phyloP scores from a whole-genome alignment of 2,113 vertebrate genomes.

The Onychostoma macrolepis region DNA sequence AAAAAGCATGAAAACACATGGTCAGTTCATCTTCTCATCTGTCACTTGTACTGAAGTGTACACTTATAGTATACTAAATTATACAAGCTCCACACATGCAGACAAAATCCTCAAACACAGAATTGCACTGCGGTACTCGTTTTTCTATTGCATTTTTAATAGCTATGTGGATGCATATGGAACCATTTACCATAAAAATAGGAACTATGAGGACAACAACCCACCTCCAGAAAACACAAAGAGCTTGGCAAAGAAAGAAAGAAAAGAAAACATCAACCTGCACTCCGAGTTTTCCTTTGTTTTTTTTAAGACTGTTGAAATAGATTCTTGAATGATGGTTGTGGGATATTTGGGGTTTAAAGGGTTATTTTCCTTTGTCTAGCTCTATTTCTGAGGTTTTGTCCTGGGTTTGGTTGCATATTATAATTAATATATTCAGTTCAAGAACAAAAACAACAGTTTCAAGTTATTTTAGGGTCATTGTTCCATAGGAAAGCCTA shows the following conservation, averaged over 20 bases:
- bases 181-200: slow-evolving; percentile 9
- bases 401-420: background rate
- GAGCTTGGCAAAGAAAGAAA: background rate
- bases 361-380: background rate
- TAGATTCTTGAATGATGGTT: background rate
- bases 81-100: background rate
- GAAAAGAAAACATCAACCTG: background rate
- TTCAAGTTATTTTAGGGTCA: background rate
- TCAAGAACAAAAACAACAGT: background rate
- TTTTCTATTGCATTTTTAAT: background rate
- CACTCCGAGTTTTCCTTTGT: no score
- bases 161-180: background rate
- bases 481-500: background rate
- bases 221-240: background rate
- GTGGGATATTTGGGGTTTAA: background rate
- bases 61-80: background rate
- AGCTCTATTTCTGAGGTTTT: background rate
- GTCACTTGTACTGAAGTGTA: no score
- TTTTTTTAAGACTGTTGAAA: no score
- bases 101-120: no score
- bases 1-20: no score
- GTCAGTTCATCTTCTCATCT: no score
- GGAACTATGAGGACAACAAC: background rate
- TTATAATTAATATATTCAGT: background rate
- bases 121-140: background rate